Percentiles rank a stretch among this genome's conserved stretches.
Evolutionary conservation across 1,140 invertebrate genomes (phyloP).

Genomic region (Caenorhabditis brenneri): DNA sequence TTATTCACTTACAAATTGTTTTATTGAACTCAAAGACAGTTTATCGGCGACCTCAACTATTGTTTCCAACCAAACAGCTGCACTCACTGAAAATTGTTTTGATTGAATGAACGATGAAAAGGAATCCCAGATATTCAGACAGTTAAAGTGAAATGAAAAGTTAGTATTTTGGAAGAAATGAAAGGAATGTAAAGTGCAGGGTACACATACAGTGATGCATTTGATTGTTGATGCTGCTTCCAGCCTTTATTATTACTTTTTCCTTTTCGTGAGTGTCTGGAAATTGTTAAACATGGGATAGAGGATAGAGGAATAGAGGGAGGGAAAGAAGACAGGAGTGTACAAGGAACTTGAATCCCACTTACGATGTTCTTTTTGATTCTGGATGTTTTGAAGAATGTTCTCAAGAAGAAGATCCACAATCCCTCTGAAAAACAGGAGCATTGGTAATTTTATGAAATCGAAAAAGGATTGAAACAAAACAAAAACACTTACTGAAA

Average conservation of each 20-base stretch:
- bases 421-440: slow-evolving; percentile 47
- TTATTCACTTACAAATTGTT: slow-evolving; percentile 71
- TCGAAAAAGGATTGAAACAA: too few species aligned
- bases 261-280: slow-evolving; percentile 40
- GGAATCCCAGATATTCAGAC: too few species aligned
- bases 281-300: slow-evolving; percentile 41
- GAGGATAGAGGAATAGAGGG: not conserved
- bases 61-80: slow-evolving; percentile 73
- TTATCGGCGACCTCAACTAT: slow-evolving; percentile 73
- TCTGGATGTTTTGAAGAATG: slow-evolving; percentile 50
- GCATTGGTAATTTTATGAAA: too few species aligned
- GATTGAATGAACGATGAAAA: too few species aligned
- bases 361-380: slow-evolving; percentile 58
- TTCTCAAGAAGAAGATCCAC: slow-evolving; percentile 52
- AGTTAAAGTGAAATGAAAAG: too few species aligned
- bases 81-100: slow-evolving; percentile 71
- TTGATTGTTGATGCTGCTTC: not conserved
- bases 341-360: not conserved
- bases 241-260: slow-evolving; percentile 36
- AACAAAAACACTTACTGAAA: slow-evolving; percentile 53
- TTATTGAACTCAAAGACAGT: slow-evolving; percentile 72
- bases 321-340: not conserved
- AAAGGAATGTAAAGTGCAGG: too few species aligned
- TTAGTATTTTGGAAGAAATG: not conserved
- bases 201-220: slow-evolving; percentile 31